These are phyloP conservation scores for Pseudochirops corinnae DNA, from an alignment of 2,797 vertebrate species.

Conservation along the genomic window DNA sequence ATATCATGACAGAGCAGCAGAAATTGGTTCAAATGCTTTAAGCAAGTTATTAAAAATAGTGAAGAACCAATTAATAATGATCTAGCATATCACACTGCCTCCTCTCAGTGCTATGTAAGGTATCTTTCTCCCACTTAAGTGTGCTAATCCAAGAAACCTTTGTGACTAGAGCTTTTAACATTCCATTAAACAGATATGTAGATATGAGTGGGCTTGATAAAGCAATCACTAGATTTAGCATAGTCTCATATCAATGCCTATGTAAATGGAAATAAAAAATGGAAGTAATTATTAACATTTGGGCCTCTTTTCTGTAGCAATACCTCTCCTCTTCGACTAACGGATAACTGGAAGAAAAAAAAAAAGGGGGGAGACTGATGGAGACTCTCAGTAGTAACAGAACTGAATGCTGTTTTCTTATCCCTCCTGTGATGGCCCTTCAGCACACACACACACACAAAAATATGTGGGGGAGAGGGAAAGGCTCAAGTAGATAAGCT, in stretches of 20 bases:
- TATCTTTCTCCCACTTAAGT: neutral
- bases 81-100: neutral
- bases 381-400: neutral
- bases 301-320: neutral
- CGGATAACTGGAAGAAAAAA: neutral
- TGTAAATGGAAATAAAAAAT: neutral
- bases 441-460: neutral
- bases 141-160: neutral
- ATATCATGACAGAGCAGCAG: conserved; percentile 55
- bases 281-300: fast-evolving
- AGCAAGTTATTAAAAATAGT: conserved; percentile 38
- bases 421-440: neutral
- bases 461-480: neutral
- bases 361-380: neutral
- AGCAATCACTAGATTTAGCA: neutral
- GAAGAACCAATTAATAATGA: neutral
- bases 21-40: conserved; percentile 59
- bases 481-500: neutral
- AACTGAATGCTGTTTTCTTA: fast-evolving
- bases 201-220: neutral
- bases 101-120: neutral
- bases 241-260: neutral
- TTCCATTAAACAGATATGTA: neutral
- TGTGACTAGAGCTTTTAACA: neutral
- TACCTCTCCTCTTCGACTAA: fast-evolving